Evolutionary conservation across 1,140 invertebrate genomes (phyloP), one percentile per base, ranked within the genome.

Genomic region (Pseudomyrmex gracilis): DNA sequence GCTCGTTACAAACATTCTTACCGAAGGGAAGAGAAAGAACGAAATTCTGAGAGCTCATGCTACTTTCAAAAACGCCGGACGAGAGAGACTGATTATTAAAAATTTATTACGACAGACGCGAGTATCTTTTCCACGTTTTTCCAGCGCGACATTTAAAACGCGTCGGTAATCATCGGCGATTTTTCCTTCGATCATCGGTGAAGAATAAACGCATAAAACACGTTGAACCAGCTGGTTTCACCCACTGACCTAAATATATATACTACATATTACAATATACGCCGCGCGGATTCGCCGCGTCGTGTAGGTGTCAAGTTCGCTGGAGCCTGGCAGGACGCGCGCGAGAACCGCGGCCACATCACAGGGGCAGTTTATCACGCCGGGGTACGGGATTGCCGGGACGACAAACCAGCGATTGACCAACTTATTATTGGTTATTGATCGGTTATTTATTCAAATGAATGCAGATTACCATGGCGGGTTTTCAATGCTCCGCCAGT

Each of bases 391-490:
- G 76, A 92, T 92, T 89, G 90, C 85, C 89, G 89, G 92, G 92
- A 94, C 91, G 93, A 94, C 93, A 94, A 94, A 94, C 93, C 91
- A 91, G 83, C 90, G 89, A 92, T 93, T 92, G 92, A 83, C 85
- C 82, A 91, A 92, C 90, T 93, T 94, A 94, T 94, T 94, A 94
- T 94, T 93, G 91, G 92, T 94, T 94, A 94, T 94, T 92, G 93
- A 94, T 94, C 93, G 93, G 89, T 94, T 94, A 94, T 94, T 94
- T 93, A 94, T 94, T 94, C 93, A 94, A 94, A 94, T 94, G 90
- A 94, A 94, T 94, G 93, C 93, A 94, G 93, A 94, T 94, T 94
- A 93, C 92, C 90, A 90, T 92, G 91, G 88, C 88, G 90, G 91
- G 90, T 90, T 94, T 94, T 94, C 92, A 93, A 94, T 94, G 90